Conservation (phyloP, 2,113 vertebrate genomes). For the Pitta sordida region DNA sequence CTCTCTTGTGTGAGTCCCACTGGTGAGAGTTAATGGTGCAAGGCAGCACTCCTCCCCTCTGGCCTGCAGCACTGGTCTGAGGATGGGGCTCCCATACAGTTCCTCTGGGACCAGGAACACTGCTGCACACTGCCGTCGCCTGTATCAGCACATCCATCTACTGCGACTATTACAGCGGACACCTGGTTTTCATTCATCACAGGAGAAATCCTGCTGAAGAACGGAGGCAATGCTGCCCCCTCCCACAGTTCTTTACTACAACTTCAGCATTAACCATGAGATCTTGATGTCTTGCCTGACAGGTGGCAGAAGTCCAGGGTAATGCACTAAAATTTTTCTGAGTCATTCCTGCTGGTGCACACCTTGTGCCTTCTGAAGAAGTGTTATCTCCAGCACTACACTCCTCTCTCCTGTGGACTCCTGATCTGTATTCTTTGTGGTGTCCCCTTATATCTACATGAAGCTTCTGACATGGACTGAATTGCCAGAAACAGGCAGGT, state of each 20-base stretch:
- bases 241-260: background rate
- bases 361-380: background rate
- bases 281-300: background rate
- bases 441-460: background rate
- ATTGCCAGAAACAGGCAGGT: background rate
- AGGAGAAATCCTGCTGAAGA: background rate
- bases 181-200: background rate
- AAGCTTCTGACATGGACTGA: background rate
- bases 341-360: background rate
- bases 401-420: background rate
- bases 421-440: background rate
- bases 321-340: conserved; percentile 6
- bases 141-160: background rate
- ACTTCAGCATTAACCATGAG: conserved; percentile 35
- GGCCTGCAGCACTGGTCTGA: background rate
- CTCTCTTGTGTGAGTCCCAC: fast-evolving
- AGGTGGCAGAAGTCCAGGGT: conserved; percentile 24
- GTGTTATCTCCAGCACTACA: background rate
- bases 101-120: background rate
- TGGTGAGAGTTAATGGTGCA: no score
- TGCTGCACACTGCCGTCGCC: fast-evolving
- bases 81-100: fast-evolving
- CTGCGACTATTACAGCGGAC: fast-evolving
- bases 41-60: background rate
- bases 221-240: no score